Conservation (phyloP, 2,888 invertebrate species). For the Heliothis peltigera region DNA sequence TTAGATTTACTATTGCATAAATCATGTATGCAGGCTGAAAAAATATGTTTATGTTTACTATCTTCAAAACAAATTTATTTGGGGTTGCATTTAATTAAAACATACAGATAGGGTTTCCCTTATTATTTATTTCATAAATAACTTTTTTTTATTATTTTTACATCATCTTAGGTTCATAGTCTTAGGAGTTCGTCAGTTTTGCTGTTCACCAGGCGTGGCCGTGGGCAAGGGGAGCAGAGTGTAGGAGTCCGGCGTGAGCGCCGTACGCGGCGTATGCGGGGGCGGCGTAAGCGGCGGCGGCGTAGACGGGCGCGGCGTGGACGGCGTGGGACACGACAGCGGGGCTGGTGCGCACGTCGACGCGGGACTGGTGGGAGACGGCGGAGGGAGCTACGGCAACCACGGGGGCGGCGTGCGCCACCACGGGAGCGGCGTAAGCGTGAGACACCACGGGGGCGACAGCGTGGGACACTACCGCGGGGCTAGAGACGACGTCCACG, state of each 20-base stretch:
- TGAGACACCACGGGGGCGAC: slow-evolving; percentile 68
- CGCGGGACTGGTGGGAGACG: slow-evolving; percentile 77
- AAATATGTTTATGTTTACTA: no score
- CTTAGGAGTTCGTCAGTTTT: slow-evolving; percentile 52
- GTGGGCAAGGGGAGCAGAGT: slow-evolving; percentile 56
- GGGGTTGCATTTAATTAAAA: not conserved
- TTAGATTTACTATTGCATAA: no score
- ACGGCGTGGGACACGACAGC: slow-evolving; percentile 67
- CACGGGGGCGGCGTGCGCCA: slow-evolving; percentile 52
- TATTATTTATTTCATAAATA: slow-evolving; percentile 29
- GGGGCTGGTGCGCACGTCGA: slow-evolving; percentile 71
- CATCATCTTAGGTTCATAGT: slow-evolving; percentile 37
- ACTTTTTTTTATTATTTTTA: slow-evolving; percentile 20
- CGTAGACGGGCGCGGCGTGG: slow-evolving; percentile 68
- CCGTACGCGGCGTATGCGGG: slow-evolving; percentile 67
- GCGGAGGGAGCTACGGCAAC: slow-evolving; percentile 67
- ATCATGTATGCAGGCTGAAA: no score
- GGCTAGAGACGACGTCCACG: slow-evolving; percentile 64
- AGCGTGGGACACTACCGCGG: slow-evolving; percentile 73
- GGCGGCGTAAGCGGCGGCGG: slow-evolving; percentile 67
- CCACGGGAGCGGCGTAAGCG: slow-evolving; percentile 71
- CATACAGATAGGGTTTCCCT: not conserved
- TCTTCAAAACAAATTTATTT: no score
- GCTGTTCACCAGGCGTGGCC: slow-evolving; percentile 61
- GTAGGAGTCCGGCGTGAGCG: slow-evolving; percentile 52